Evolutionary conservation across 2,113 vertebrate species (phyloP).

Genomic region (Triplophysa siluroides): DNA sequence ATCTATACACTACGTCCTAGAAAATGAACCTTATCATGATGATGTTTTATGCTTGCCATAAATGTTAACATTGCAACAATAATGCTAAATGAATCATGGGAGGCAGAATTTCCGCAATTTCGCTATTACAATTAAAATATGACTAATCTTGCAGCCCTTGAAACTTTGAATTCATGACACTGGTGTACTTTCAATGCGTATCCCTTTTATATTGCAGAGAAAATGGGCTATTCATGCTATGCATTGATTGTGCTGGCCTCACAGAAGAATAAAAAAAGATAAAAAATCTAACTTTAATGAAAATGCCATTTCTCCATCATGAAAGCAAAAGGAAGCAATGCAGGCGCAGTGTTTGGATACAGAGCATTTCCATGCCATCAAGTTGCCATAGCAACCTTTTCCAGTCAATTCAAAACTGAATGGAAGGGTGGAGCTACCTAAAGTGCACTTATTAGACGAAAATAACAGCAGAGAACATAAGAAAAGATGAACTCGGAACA

Average conservation of each 20-base stretch:
- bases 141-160: too few relatives aligned
- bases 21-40: too few relatives aligned
- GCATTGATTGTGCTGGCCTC: not conserved
- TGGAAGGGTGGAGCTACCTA: not conserved
- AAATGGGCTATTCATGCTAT: not conserved
- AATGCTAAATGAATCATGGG: too few relatives aligned
- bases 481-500: not conserved
- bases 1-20: too few relatives aligned
- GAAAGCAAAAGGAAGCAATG: not conserved
- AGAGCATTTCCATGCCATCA: constrained; percentile 1
- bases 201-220: not conserved
- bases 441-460: not conserved
- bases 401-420: not conserved
- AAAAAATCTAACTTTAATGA: not conserved
- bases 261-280: not conserved
- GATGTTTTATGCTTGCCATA: too few relatives aligned
- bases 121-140: too few relatives aligned
- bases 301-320: not conserved
- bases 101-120: too few relatives aligned
- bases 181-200: not conserved
- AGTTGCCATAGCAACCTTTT: not conserved
- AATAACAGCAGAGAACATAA: not conserved
- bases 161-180: not conserved
- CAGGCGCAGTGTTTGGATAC: not conserved
- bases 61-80: too few relatives aligned